Evolutionary conservation across 2,113 vertebrate genomes (phyloP).

Genomic region (Platysteira castanea): DNA sequence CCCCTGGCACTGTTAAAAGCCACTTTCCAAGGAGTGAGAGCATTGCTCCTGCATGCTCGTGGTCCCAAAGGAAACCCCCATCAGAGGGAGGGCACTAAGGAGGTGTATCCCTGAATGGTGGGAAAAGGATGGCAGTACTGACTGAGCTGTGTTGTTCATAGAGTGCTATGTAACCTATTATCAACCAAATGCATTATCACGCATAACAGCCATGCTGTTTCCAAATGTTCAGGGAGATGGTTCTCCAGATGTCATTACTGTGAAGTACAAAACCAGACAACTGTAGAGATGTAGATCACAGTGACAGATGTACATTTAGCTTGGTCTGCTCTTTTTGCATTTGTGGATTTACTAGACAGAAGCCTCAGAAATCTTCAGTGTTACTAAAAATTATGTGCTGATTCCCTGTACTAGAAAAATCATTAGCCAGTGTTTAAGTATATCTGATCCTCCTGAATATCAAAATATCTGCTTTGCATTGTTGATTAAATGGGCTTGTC

Average conservation of each 20-base stretch:
- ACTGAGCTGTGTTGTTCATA: neutral
- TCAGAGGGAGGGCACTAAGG: neutral
- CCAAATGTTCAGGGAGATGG: neutral
- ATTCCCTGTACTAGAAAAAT: neutral
- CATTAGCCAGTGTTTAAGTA: neutral
- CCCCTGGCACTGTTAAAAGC: neutral
- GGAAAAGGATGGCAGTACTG: neutral
- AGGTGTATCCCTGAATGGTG: fast-evolving
- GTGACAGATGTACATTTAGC: neutral
- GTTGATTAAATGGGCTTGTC: neutral
- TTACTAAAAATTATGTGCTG: neutral
- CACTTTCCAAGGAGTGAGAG: neutral
- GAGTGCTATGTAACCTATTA: neutral
- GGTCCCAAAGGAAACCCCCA: neutral
- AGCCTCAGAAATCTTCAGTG: neutral
- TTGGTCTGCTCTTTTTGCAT: neutral
- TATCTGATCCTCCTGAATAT: neutral
- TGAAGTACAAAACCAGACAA: neutral
- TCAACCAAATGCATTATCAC: neutral
- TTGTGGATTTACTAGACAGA: neutral
- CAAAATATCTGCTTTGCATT: neutral
- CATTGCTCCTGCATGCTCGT: fast-evolving
- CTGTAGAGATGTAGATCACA: neutral
- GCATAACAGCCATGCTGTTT: neutral
- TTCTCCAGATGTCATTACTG: neutral